phyloP scores from a whole-genome alignment of 2,113 vertebrate species.

The Tupaia chinensis region DNA sequence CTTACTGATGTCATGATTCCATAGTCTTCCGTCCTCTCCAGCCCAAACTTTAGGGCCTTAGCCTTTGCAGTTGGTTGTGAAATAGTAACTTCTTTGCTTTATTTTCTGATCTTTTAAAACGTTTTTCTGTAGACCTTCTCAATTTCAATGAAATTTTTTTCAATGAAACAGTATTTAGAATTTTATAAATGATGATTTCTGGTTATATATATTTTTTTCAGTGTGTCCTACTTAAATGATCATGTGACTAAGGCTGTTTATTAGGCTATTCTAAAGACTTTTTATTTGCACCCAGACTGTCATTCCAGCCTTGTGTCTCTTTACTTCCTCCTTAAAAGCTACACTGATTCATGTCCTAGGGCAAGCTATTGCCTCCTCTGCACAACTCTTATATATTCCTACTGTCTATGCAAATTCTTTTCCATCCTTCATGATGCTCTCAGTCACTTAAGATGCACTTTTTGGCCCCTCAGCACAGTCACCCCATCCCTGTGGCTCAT shows the following conservation, averaged over 20 bases:
- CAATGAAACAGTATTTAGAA: background rate
- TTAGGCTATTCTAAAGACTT: background rate
- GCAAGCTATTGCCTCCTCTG: background rate
- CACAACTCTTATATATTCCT: background rate
- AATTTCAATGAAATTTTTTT: background rate
- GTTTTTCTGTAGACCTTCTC: background rate
- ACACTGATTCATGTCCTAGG: background rate
- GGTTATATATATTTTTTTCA: background rate
- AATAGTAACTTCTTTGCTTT: background rate
- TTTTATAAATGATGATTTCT: background rate
- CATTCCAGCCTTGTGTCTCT: background rate
- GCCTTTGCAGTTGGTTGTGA: background rate
- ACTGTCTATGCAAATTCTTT: background rate
- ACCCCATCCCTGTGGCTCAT: background rate
- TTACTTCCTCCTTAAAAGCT: background rate
- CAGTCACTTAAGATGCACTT: background rate
- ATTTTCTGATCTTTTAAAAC: conserved; percentile 38
- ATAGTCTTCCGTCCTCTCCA: background rate
- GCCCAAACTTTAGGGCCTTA: background rate
- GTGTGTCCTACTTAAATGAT: background rate
- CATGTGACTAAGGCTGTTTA: background rate
- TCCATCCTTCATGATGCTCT: background rate
- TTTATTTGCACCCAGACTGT: background rate
- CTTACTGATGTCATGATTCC: background rate
- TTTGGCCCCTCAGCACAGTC: background rate